A percentile compares a stretch with the other conserved stretches of the same genome.
These are phyloP conservation scores for Seriola dumerili DNA, from an alignment of 2,113 vertebrate species.

Conservation along the genomic window DNA sequence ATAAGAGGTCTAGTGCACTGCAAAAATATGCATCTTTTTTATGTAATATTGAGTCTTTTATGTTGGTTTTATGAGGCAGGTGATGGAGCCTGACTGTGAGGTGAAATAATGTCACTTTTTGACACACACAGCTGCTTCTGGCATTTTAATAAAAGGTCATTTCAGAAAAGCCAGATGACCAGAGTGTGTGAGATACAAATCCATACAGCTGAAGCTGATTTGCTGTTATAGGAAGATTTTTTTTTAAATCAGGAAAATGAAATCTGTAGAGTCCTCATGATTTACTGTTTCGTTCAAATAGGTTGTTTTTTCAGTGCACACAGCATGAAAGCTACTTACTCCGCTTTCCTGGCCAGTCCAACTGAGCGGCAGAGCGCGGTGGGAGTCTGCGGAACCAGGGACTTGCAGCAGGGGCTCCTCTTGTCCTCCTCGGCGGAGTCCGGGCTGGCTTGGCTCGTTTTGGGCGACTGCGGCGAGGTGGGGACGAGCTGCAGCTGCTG, in stretches of 20 bases:
- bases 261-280: background rate
- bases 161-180: background rate
- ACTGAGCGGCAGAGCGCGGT: conserved; percentile 91
- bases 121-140: background rate
- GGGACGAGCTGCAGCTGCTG: conserved; percentile 86
- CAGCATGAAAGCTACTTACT: conserved; percentile 86
- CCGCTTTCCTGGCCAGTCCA: conserved; percentile 91
- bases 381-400: conserved; percentile 92
- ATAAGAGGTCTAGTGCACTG: background rate
- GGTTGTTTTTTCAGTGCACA: conserved; percentile 4
- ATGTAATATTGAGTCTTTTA: background rate
- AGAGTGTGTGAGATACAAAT: background rate
- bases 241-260: background rate
- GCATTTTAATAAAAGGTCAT: conserved; percentile 7
- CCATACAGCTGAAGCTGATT: background rate
- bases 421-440: conserved; percentile 80
- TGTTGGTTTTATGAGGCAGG: background rate
- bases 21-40: conserved; percentile 28
- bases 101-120: background rate
- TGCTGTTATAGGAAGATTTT: background rate
- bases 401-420: conserved; percentile 85
- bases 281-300: background rate
- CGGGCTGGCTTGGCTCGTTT: conserved; percentile 73
- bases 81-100: background rate
- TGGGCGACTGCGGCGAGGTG: conserved; percentile 82